These are phyloP conservation scores for Melipona quadrifasciata DNA, from an alignment of 1,140 invertebrate species.

Conservation along the genomic window DNA sequence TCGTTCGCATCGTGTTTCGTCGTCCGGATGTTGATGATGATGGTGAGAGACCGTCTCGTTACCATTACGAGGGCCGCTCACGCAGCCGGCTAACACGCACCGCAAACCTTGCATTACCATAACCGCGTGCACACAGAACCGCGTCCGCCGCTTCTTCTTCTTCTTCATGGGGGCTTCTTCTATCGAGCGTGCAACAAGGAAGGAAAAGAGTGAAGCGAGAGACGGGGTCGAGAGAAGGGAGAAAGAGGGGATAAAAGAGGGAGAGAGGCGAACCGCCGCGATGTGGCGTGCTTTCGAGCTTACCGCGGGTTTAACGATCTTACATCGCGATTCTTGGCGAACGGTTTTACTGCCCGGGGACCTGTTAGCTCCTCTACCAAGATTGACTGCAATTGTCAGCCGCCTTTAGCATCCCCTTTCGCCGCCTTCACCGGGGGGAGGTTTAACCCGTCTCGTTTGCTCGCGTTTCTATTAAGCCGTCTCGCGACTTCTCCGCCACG, in stretches of 20 bases:
- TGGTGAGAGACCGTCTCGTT: slow-evolving; percentile 73
- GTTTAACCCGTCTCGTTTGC: slow-evolving; percentile 29
- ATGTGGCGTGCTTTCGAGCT: slow-evolving; percentile 31
- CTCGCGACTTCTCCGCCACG: not conserved
- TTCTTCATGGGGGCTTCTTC: not conserved
- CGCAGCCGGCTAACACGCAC: slow-evolving; percentile 67
- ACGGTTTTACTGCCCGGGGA: slow-evolving; percentile 34
- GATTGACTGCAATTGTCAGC: slow-evolving; percentile 47
- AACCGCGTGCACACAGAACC: slow-evolving; percentile 59
- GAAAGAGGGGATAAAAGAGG: not conserved
- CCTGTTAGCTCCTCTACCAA: slow-evolving; percentile 39
- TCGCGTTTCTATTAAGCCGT: slow-evolving; percentile 32
- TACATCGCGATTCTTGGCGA: slow-evolving; percentile 12
- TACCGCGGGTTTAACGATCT: slow-evolving; percentile 45
- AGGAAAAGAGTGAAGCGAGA: too few species aligned
- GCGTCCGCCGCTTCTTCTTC: slow-evolving; percentile 24
- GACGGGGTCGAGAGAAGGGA: not conserved
- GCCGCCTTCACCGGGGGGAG: not conserved
- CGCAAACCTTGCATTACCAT: slow-evolving; percentile 68
- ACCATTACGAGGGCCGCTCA: slow-evolving; percentile 69
- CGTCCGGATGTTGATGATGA: slow-evolving; percentile 73
- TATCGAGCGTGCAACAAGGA: not conserved
- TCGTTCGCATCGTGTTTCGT: slow-evolving; percentile 69
- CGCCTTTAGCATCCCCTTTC: not conserved
- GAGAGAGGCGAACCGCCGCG: not conserved